These are phyloP conservation scores for fruit fly (Drosophila melanogaster) DNA, from an alignment of 1,140 invertebrate genomes.

Conservation along the genomic window Release_6_plus_ISO1_MT NT_037436.4:350001-350500, in stretches of 20 bases:
- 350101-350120: background rate
- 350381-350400: background rate
- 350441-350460: slow-evolving; percentile 20
- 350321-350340: slow-evolving; percentile 27
- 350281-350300: slow-evolving; percentile 20
- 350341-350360: slow-evolving; percentile 14
- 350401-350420: slow-evolving; percentile 8
- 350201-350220: slow-evolving; percentile 19
- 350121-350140: background rate
- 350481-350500: slow-evolving; percentile 36
- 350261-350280: slow-evolving; percentile 1
- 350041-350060: background rate
- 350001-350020: too few relatives aligned
- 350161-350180: slow-evolving; percentile 14
- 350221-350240: slow-evolving; percentile 15
- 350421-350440: background rate
- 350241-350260: slow-evolving; percentile 8
- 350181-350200: slow-evolving; percentile 18
- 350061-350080: background rate
- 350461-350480: slow-evolving; percentile 13
- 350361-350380: background rate
- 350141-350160: too few relatives aligned
- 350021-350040: too few relatives aligned
- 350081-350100: background rate
- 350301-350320: slow-evolving; percentile 14